Percentiles rank a stretch among this genome's conserved stretches.
These are phyloP conservation scores for Ceyx erithaca DNA, from an alignment of 2,797 vertebrate genomes.

Conservation along the genomic window DNA sequence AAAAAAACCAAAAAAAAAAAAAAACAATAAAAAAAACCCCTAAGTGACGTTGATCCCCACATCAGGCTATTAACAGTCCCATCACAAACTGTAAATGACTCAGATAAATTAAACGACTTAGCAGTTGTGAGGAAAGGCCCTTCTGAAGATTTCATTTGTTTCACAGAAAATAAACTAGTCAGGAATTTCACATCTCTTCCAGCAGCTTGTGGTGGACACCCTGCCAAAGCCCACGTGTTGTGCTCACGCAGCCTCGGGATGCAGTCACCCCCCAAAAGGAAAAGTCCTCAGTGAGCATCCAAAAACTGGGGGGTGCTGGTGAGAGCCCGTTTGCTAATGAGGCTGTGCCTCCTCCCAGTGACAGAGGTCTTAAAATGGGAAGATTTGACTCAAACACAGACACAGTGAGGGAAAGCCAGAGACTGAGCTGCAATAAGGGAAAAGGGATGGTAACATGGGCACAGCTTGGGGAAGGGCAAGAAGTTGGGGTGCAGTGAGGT, in stretches of 20 bases:
- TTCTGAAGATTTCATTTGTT: constrained; percentile 70
- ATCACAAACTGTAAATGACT: constrained; percentile 75
- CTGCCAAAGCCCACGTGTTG: constrained; percentile 1
- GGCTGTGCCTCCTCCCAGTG: neutral
- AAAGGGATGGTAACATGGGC: rapidly evolving
- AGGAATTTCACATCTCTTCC: constrained; percentile 63
- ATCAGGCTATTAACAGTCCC: constrained; percentile 61
- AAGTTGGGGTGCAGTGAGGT: neutral
- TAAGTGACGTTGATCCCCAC: constrained; percentile 44
- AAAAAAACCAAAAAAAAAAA: neutral
- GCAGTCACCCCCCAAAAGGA: neutral
- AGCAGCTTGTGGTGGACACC: neutral
- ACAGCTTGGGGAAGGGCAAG: neutral
- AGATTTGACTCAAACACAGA: neutral
- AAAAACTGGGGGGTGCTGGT: rapidly evolving
- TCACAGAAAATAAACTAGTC: constrained; percentile 56
- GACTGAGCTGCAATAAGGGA: rapidly evolving
- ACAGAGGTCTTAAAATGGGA: neutral
- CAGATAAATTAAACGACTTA: constrained; percentile 74
- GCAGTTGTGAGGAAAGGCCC: constrained; percentile 70
- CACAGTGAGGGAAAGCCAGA: rapidly evolving
- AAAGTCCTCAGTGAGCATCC: neutral
- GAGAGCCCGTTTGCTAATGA: rapidly evolving
- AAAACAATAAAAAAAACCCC: neutral
- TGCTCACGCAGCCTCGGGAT: neutral